Percentiles rank a stretch among this genome's conserved stretches.
These are phyloP conservation scores for Speoplatyrhinus poulsoni DNA, from an alignment of 2,113 vertebrate species.

Conservation along the genomic window DNA sequence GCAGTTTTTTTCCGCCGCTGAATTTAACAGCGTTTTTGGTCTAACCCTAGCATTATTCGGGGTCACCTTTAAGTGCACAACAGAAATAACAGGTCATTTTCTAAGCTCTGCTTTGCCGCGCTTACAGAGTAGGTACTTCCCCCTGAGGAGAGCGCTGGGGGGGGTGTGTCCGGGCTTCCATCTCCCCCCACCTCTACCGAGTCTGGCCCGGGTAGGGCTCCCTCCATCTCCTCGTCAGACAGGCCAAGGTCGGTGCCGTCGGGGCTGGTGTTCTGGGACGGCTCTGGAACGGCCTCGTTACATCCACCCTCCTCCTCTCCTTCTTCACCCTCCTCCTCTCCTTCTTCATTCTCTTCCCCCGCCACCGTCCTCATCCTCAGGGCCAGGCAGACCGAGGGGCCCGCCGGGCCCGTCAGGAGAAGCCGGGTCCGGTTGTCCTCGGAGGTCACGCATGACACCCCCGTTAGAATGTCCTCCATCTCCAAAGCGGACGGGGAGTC, in stretches of 20 bases:
- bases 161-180: conserved; percentile 65
- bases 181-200: conserved; percentile 72
- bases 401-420: conserved; percentile 54
- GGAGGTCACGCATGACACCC: conserved; percentile 73
- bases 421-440: conserved; percentile 53
- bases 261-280: conserved; percentile 76
- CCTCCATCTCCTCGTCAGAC: conserved; percentile 91
- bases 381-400: conserved; percentile 75
- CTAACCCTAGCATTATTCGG: no score
- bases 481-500: conserved; percentile 80
- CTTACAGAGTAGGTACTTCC: conserved; percentile 93
- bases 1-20: no score
- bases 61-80: no score
- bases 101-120: not conserved
- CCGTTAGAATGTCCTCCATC: conserved; percentile 78
- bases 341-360: conserved; percentile 54
- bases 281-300: conserved; percentile 68
- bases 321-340: conserved; percentile 57
- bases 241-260: conserved; percentile 85
- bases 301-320: conserved; percentile 61
- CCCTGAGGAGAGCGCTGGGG: conserved; percentile 77
- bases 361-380: conserved; percentile 72
- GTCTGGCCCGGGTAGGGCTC: conserved; percentile 80
- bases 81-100: no score
- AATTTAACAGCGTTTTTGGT: no score